These are phyloP conservation scores for Lasioglossum oenotherae DNA, from an alignment of 2,888 invertebrate species.

Conservation along the genomic window DNA sequence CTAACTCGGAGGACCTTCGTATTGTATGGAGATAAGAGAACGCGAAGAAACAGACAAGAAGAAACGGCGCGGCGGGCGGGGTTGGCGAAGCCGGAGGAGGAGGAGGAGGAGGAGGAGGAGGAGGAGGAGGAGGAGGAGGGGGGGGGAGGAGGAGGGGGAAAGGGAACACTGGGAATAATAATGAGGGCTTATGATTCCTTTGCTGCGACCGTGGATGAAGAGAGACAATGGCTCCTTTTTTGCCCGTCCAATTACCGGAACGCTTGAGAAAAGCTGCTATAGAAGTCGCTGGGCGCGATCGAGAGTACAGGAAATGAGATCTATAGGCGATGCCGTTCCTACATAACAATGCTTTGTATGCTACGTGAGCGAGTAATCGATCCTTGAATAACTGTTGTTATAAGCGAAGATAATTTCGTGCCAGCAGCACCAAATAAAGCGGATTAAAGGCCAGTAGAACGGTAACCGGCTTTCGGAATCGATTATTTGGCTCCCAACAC, in stretches of 20 bases:
- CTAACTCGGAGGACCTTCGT: conserved; percentile 40
- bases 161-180: conserved; percentile 56
- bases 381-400: conserved; percentile 52
- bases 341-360: conserved; percentile 60
- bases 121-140: background rate
- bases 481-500: conserved; percentile 6
- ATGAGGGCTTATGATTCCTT: conserved; percentile 66
- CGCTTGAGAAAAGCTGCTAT: conserved; percentile 56
- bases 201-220: conserved; percentile 46
- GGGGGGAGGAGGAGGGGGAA: background rate
- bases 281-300: conserved; percentile 65
- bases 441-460: conserved; percentile 20
- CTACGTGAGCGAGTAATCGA: conserved; percentile 44
- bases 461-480: conserved; percentile 25
- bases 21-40: conserved; percentile 58
- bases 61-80: background rate
- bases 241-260: conserved; percentile 69
- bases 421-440: background rate
- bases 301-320: conserved; percentile 59
- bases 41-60: conserved; percentile 37
- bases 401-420: conserved; percentile 54
- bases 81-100: background rate
- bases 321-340: conserved; percentile 51
- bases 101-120: background rate
- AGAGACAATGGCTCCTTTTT: conserved; percentile 66